Conservation (phyloP, 2,888 invertebrate genomes). For the Rutpela maculata region DNA sequence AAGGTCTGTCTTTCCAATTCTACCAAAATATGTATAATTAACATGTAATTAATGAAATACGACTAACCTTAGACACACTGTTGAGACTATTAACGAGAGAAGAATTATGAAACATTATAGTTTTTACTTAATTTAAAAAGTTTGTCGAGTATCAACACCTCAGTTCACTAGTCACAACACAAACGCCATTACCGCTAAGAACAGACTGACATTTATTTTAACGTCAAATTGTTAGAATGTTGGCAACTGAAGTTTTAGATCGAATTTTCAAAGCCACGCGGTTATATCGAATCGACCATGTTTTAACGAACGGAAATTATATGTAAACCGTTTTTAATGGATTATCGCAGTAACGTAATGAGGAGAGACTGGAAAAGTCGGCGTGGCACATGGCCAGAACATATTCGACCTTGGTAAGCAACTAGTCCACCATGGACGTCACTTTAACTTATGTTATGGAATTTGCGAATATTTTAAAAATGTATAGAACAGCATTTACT, state of each 20-base stretch:
- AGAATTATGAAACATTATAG: conserved; percentile 16
- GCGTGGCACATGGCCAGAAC: too few relatives aligned
- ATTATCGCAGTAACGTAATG: too few relatives aligned
- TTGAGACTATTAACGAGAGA: background rate
- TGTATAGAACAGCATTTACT: too few relatives aligned
- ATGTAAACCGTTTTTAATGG: background rate
- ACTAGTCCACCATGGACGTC: too few relatives aligned
- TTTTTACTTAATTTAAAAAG: conserved; percentile 30
- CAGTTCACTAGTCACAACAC: conserved; percentile 42
- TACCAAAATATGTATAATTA: background rate
- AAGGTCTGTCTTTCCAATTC: conserved; percentile 10
- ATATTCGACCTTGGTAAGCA: too few relatives aligned
- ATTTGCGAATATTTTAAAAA: too few relatives aligned
- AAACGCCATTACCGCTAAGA: conserved; percentile 53
- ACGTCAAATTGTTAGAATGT: conserved; percentile 31
- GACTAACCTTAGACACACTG: conserved; percentile 17
- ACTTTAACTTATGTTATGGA: too few relatives aligned
- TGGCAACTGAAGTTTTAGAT: conserved; percentile 22
- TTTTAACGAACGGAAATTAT: background rate
- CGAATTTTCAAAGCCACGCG: conserved; percentile 19
- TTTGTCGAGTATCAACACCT: conserved; percentile 34
- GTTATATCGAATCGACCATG: background rate
- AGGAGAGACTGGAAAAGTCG: too few relatives aligned
- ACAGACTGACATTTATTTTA: conserved; percentile 50
- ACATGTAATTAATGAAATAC: background rate